Conservation (phyloP, 2,888 invertebrate genomes). For the Pecten maximus region DNA sequence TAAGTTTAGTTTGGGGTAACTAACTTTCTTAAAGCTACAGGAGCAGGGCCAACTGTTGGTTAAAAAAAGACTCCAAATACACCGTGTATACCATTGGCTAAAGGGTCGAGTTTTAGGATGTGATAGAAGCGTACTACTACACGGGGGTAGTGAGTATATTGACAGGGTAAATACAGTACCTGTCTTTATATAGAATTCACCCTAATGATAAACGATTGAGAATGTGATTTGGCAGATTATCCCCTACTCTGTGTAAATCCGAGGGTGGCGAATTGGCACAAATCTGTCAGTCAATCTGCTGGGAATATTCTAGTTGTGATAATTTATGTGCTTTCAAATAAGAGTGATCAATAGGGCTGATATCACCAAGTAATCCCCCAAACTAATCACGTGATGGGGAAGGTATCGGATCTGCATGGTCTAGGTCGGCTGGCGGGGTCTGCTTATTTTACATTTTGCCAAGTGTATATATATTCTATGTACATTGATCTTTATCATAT, state of each 20-base stretch:
- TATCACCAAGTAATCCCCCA: background rate
- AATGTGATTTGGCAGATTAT: background rate
- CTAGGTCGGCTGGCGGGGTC: background rate
- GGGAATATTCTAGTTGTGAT: background rate
- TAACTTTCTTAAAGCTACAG: too few species aligned
- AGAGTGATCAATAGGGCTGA: background rate
- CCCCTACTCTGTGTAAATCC: background rate
- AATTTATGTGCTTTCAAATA: background rate
- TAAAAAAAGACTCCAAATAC: too few species aligned
- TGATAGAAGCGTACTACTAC: background rate
- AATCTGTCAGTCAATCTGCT: background rate
- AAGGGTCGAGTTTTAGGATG: too few species aligned
- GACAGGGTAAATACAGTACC: background rate
- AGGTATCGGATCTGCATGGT: background rate
- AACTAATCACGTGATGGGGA: background rate
- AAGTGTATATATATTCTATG: too few species aligned
- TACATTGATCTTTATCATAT: too few species aligned
- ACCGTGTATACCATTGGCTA: too few species aligned
- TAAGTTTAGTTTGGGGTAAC: too few species aligned
- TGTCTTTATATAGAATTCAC: background rate
- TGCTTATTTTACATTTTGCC: too few species aligned
- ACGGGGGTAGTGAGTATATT: background rate
- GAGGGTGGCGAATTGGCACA: background rate
- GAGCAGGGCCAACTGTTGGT: too few species aligned
- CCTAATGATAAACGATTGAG: background rate